Evolutionary conservation across 2,888 invertebrate species (phyloP).

Genomic region (Lycia hirtaria): DNA sequence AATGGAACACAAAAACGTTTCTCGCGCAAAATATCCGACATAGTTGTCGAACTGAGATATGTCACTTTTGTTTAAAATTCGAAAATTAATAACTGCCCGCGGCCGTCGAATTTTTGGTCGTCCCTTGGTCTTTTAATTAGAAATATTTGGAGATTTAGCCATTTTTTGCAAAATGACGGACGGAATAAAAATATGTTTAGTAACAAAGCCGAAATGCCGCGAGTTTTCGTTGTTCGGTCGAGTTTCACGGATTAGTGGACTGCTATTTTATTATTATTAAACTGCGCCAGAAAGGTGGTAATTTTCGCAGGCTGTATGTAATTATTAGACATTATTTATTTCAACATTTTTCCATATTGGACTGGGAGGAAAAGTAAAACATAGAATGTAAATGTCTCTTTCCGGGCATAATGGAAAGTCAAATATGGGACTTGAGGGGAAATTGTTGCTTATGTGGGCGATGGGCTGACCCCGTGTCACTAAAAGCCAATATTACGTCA

Average conservation of each 20-base stretch:
- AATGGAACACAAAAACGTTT: conserved; percentile 67
- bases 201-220: conserved; percentile 39
- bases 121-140: conserved; percentile 71
- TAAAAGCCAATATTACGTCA: no score
- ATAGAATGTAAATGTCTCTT: no score
- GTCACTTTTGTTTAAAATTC: conserved; percentile 82
- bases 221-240: conserved; percentile 34
- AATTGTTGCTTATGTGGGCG: no score
- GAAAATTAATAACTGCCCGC: conserved; percentile 77
- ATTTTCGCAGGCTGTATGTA: no score
- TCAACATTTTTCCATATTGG: no score
- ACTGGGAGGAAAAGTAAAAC: no score
- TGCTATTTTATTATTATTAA: not conserved
- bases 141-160: conserved; percentile 75
- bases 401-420: no score
- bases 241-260: conserved; percentile 39
- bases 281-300: no score
- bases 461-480: no score
- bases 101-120: conserved; percentile 64
- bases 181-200: conserved; percentile 46
- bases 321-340: no score
- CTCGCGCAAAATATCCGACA: conserved; percentile 70
- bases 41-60: conserved; percentile 77
- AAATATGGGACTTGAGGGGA: no score
- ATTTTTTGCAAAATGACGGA: conserved; percentile 55